Base-by-base conservation (phyloP, 2,113 vertebrate genomes). In the Forbesichthys papilliferus region DNA sequence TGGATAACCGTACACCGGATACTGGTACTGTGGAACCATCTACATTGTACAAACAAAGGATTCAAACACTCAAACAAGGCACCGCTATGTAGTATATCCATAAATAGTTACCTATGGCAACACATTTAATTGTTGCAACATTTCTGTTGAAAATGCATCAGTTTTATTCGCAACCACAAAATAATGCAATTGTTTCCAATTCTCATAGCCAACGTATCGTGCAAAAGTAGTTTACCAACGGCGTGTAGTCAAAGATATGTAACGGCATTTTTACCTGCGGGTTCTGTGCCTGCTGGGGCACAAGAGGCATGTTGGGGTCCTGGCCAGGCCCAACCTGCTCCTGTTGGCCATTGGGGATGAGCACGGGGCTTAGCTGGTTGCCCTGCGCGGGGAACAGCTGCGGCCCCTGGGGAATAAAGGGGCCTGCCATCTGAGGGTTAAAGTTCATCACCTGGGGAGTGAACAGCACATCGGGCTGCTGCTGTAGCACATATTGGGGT, bases 391-490 rank as follows among this genome's bases (percentile, higher is more conserved):
- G 89, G 20, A 92, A 2, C 62, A 89, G 53, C 65, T 87, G 87
- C 10, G 89, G 85, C 13, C 71, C 88, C 79, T 90, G 87, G 13
- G 86, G 83, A 7, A 73, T 61, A n/a, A 91, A 92, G 8, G 90
- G 87, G 14, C 88, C 78, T 0, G 77, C 33, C 33, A 90, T 0
- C 65, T 88, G 90, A 5, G 92, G 90, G 73, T 90, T 92, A 2
- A 92, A 66, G 75, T 91, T 91, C 16, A 92, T 34, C 81, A 93
- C 0, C 79, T 91, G 92, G 5, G 90, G 88, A 20, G 84, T 87
- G 68, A 91, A 62, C 34, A 86, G 67, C 46, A 93, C 53, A 4
- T 92, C 90, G 0, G 88, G 86, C 67, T 84, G 91, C 63, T 89
- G 86, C 78, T 91, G 92, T 61, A 92, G 60, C 52, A 92, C 73